Base-by-base conservation (phyloP, 2,113 vertebrate species). In the Pelmatolapia mariae region DNA sequence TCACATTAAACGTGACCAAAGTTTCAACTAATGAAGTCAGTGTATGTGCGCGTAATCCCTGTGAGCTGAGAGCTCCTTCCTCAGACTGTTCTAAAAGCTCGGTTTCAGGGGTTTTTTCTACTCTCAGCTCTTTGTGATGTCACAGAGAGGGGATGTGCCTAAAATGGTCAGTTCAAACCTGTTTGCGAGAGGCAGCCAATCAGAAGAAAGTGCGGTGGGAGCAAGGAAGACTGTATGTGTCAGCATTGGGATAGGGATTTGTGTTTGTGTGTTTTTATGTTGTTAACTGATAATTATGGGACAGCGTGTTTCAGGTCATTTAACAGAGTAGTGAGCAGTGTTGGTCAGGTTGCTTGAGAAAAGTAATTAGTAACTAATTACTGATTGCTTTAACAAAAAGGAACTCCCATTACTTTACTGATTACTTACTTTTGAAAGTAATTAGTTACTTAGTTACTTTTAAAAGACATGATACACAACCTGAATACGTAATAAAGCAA, bases 161-260 rank as follows among this genome's bases (percentile, higher is more conserved):
- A 73, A 73, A 15, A 76, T 47, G 24, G 71, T 29, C 22, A 45
- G 40, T 76, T 76, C 71, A 76, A 76, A 19, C 71, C 43, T 76
- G 43, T 8, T 76, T 76, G 71, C 4, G 1, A 76, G 43, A 24
- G 24, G 71, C 15, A 76, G 43, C 43, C 71, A 76, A 26, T 76
- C 40, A 76, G 43, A 50, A 76, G 43, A 76, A 50, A 76, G 71
- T 19, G 6, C 0, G 3, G 33, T 76, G 24, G 24, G 71, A 76
- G 33, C 33, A 66, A 66, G 61, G 38, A 38, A 38, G 33, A 38
- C 3, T 38, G 61, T n/a, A 66, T 66, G 19, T 66, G 10, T 66
- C 7, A n/a, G 33, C 19, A 38, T n/a, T 66, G 1, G 6, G 61
- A 36, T 36, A 66, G 18, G 0, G 31, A 63, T 36, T 66, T 63